Evolutionary conservation across 2,797 vertebrate genomes (phyloP), one percentile per base, ranked within the genome.

Genomic region (Rhodeus uyekii): DNA sequence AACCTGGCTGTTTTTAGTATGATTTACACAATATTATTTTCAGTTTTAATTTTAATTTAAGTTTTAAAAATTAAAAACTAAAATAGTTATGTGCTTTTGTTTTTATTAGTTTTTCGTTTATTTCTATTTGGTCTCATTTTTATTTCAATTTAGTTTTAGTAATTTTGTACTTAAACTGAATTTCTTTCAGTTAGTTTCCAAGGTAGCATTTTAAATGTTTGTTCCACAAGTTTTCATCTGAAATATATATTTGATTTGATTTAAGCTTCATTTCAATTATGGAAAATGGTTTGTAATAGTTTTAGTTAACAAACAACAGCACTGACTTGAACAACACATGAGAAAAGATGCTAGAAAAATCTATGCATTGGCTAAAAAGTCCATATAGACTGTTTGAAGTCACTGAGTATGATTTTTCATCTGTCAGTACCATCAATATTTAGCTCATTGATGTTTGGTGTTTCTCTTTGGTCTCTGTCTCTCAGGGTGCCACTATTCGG

Each of bases 401-500:
- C 16, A 71, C 1, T n/a, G 13, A 38, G n/a, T n/a, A 38, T n/a
- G 8, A 36, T 16, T 58, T 24, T 22, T 27, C 3, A 68, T 46
- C 16, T 29, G 9, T 69, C 39, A 6, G 16, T 8, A 19, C 9
- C n/a, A 60, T 19, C 14, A 58, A 12, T 42, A 10, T 61, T 61
- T 61, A 13, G 16, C 16, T 44, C 36, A 60, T 38, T 65, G 12
- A 19, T 50, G 7, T 73, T 24, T 58, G 16, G 9, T 16, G 38
- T 38, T 29, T n/a, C 8, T n/a, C n/a, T n/a, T n/a, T n/a, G n/a
- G n/a, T n/a, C n/a, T 58, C 19, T 12, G 24, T 44, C 10, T 88
- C 87, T 58, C 92, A 99, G 98, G 97, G 98, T 76, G 98, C 98
- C 61, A 99, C 98, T 71, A 99, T 99, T 91, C 94, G 97, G 75